A percentile compares a stretch with the other conserved stretches of the same genome.
These are phyloP conservation scores for Agrotis puta DNA, from an alignment of 2,888 invertebrate genomes.

Conservation along the genomic window DNA sequence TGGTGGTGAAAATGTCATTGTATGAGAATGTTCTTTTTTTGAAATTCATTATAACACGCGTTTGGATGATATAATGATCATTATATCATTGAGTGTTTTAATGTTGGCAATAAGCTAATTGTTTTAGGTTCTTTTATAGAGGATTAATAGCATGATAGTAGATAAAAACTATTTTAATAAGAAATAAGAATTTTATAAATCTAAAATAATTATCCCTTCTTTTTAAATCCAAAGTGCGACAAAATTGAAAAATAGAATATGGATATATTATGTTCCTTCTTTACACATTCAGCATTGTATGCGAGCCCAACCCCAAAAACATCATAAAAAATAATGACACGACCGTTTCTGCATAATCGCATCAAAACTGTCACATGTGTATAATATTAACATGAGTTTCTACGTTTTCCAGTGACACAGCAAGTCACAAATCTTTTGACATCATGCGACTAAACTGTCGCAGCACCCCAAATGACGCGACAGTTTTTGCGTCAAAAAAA, in stretches of 20 bases:
- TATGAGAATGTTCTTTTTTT: too few species aligned
- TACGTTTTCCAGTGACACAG: conserved; percentile 61
- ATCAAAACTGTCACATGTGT: conserved; percentile 65
- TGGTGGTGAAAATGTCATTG: too few species aligned
- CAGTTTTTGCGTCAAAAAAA: conserved; percentile 72
- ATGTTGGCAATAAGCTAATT: too few species aligned
- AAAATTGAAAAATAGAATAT: background rate
- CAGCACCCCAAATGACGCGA: conserved; percentile 74
- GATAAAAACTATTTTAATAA: too few species aligned
- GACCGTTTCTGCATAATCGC: conserved; percentile 59
- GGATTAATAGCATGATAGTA: too few species aligned
- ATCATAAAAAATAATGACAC: conserved; percentile 65
- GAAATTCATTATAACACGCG: too few species aligned
- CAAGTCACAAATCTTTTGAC: conserved; percentile 67
- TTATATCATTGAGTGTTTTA: too few species aligned
- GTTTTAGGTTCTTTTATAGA: too few species aligned
- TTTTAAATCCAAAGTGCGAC: background rate
- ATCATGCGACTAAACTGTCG: conserved; percentile 68
- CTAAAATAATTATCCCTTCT: too few species aligned
- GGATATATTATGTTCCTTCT: background rate
- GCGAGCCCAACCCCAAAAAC: conserved; percentile 17
- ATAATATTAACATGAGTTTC: conserved; percentile 58
- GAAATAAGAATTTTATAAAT: too few species aligned
- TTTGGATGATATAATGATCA: too few species aligned
- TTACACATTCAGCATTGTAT: conserved; percentile 8